These are phyloP conservation scores for Plumapathes pennacea DNA, from an alignment of 92 coral and sea anemone genomes.

Conservation along the genomic window DNA sequence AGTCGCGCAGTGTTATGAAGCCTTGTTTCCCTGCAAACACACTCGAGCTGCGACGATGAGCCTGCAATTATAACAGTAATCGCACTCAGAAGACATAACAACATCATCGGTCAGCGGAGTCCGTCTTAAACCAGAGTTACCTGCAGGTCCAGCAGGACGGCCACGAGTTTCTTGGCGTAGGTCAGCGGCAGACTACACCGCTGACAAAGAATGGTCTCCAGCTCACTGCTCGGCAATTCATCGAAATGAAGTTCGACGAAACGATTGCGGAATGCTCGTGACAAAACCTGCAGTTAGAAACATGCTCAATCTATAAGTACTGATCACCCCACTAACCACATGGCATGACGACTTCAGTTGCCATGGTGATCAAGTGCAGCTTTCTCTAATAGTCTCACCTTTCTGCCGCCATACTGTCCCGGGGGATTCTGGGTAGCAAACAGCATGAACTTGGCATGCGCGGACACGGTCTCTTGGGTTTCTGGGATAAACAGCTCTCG, in stretches of 20 bases:
- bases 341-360: too few species aligned
- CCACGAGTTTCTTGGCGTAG: slow-evolving; percentile 92
- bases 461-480: slow-evolving; percentile 90
- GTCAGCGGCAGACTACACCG: slow-evolving; percentile 87
- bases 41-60: slow-evolving; percentile 80
- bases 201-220: slow-evolving; percentile 83
- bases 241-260: slow-evolving; percentile 98
- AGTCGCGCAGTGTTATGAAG: slow-evolving; percentile 84
- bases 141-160: slow-evolving; percentile 87
- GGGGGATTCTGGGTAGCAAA: slow-evolving; percentile 99
- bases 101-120: too few species aligned
- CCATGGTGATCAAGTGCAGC: too few species aligned
- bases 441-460: slow-evolving; percentile 94
- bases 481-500: slow-evolving; percentile 97
- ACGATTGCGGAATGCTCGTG: slow-evolving; percentile 96
- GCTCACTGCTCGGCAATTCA: slow-evolving; percentile 93
- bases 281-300: slow-evolving; percentile 60
- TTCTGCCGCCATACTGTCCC: slow-evolving; percentile 98
- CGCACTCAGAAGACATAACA: background rate
- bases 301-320: too few species aligned
- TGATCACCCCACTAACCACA: too few species aligned
- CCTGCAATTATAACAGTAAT: slow-evolving; percentile 31
- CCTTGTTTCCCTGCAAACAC: slow-evolving; percentile 98
- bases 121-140: slow-evolving; percentile 12
- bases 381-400: too few species aligned